phyloP scores from a whole-genome alignment of 1,140 invertebrate genomes.

The Bombus superbus region DNA sequence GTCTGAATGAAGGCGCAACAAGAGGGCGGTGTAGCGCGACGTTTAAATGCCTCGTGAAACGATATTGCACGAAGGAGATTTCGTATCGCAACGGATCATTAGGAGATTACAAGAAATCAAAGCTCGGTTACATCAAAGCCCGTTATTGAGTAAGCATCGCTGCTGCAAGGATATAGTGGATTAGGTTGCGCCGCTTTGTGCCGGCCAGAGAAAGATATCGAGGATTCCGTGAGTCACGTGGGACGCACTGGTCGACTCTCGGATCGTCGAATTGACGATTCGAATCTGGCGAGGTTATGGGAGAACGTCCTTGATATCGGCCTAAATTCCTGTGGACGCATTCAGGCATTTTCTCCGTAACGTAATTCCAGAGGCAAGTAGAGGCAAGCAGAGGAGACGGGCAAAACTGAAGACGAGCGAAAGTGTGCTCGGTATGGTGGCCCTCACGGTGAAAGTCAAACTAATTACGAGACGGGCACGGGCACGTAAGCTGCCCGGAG shows the following conservation, averaged over 20 bases:
- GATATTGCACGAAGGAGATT: neutral
- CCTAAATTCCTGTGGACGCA: conserved; percentile 43
- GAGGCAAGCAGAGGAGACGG: conserved; percentile 3
- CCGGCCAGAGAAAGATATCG: neutral
- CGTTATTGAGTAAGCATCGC: conserved; percentile 1
- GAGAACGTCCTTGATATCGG: conserved; percentile 51
- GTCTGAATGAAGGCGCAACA: neutral
- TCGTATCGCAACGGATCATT: conserved; percentile 19
- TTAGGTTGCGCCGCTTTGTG: neutral
- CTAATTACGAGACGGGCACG: conserved; percentile 51
- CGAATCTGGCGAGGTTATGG: conserved; percentile 22
- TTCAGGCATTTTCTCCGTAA: conserved; percentile 47
- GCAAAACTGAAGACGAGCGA: conserved; percentile 48
- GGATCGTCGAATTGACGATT: neutral
- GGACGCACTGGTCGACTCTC: neutral
- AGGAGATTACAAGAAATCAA: conserved; percentile 27
- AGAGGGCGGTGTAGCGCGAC: no score
- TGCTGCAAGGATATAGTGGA: neutral
- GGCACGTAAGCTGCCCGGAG: conserved; percentile 47
- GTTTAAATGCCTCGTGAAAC: neutral
- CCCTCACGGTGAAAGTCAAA: conserved; percentile 56
- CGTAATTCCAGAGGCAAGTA: conserved; percentile 42
- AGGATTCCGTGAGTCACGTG: neutral
- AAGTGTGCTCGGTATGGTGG: conserved; percentile 51
- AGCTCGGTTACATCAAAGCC: conserved; percentile 23